phyloP scores from a whole-genome alignment of 2,797 vertebrate species.

The Paramormyrops hopkinsi region DNA sequence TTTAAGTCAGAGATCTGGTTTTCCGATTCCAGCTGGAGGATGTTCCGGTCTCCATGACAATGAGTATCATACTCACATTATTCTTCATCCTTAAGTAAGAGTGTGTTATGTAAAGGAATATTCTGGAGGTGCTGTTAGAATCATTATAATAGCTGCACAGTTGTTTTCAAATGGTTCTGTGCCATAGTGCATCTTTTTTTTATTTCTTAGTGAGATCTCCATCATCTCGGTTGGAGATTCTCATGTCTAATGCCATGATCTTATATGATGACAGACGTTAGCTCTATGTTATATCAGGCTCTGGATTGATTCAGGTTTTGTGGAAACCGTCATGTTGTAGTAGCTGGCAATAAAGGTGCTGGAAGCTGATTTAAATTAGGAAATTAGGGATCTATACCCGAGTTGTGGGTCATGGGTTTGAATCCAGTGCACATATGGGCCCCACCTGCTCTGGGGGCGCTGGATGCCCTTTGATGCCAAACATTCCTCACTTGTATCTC shows the following conservation, averaged over 20 bases:
- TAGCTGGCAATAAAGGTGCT: not conserved
- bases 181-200: not conserved
- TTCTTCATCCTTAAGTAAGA: constrained; percentile 6
- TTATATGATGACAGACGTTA: not conserved
- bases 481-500: not conserved
- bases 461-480: not conserved
- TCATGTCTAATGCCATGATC: not conserved
- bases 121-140: not conserved
- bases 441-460: not conserved
- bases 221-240: not conserved
- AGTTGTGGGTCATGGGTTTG: not conserved
- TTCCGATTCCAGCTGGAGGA: not conserved
- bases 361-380: not conserved
- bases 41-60: not conserved
- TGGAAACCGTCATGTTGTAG: not conserved
- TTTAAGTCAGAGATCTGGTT: constrained; percentile 3
- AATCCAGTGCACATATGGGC: not conserved
- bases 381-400: not conserved
- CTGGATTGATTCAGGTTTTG: not conserved
- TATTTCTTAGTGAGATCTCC: not conserved
- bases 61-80: not conserved
- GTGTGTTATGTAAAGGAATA: not conserved
- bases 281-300: not conserved
- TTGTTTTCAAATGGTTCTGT: not conserved
- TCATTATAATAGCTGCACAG: not conserved